phyloP scores from a whole-genome alignment of 2,888 invertebrate species.

The Leptura quadrifasciata region DNA sequence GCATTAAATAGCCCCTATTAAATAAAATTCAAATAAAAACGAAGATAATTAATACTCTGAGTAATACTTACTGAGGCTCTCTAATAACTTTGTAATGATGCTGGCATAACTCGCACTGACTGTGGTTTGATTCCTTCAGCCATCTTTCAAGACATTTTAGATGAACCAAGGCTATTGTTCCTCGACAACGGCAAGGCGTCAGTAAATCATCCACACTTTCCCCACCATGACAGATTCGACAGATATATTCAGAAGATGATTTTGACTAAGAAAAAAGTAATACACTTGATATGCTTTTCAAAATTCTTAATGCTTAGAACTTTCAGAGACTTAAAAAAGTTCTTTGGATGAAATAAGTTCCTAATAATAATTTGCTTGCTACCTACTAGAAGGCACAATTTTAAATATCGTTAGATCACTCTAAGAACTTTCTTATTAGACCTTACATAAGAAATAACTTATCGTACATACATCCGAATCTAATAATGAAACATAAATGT shows the following conservation, averaged over 20 bases:
- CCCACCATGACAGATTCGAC: constrained; percentile 73
- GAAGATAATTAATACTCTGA: not conserved
- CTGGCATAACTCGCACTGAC: constrained; percentile 77
- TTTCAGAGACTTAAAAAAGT: not conserved
- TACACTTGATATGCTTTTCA: not conserved
- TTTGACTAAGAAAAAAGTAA: constrained; percentile 44
- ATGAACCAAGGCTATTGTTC: constrained; percentile 77
- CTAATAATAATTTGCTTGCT: not conserved
- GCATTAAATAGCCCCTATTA: not conserved
- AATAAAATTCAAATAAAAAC: too few relatives aligned
- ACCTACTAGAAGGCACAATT: not conserved
- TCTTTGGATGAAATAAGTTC: not conserved
- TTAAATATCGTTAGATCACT: not conserved
- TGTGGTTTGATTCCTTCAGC: constrained; percentile 76
- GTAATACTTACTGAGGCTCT: constrained; percentile 68
- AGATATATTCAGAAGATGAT: constrained; percentile 63
- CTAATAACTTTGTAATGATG: constrained; percentile 75
- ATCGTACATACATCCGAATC: constrained; percentile 60
- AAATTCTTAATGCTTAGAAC: not conserved
- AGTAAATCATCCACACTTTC: constrained; percentile 73
- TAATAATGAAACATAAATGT: constrained; percentile 65
- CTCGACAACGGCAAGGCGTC: constrained; percentile 76
- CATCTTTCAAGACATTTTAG: constrained; percentile 77
- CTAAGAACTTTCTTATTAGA: not conserved
- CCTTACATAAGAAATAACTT: not conserved